phyloP scores from a whole-genome alignment of 1,140 invertebrate genomes.

The Apis cerana region DNA sequence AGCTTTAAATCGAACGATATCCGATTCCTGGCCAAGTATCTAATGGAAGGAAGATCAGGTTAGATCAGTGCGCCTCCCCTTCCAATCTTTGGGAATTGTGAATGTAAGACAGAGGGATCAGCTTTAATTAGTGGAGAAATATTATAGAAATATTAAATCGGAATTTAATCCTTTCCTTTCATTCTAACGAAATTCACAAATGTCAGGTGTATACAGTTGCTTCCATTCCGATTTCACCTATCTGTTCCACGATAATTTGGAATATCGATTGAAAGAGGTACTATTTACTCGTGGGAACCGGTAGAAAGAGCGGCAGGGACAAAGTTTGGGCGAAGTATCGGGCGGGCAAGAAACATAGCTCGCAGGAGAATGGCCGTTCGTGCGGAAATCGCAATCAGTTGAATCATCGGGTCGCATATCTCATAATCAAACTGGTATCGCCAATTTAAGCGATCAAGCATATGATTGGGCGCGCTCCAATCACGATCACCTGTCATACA shows the following conservation, averaged over 20 bases:
- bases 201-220: no score
- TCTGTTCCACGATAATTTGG: no score
- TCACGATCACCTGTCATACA: constrained; percentile 44
- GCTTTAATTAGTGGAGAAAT: no score
- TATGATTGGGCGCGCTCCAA: constrained; percentile 36
- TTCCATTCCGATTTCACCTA: no score
- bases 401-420: constrained; percentile 35
- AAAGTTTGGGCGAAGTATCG: neutral
- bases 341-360: neutral
- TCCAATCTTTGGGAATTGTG: neutral
- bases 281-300: no score
- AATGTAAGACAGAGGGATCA: no score
- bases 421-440: constrained; percentile 47
- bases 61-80: neutral
- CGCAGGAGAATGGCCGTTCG: neutral
- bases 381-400: constrained; percentile 43
- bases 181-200: no score
- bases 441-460: constrained; percentile 40
- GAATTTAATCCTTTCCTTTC: no score
- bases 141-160: no score
- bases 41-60: no score
- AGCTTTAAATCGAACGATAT: constrained; percentile 35
- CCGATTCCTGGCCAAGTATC: neutral
- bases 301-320: neutral
- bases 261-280: no score